Evolutionary conservation across 2,113 vertebrate species (phyloP), one percentile per base, ranked within the genome.

Genomic region (Pelodiscus sinensis): DNA sequence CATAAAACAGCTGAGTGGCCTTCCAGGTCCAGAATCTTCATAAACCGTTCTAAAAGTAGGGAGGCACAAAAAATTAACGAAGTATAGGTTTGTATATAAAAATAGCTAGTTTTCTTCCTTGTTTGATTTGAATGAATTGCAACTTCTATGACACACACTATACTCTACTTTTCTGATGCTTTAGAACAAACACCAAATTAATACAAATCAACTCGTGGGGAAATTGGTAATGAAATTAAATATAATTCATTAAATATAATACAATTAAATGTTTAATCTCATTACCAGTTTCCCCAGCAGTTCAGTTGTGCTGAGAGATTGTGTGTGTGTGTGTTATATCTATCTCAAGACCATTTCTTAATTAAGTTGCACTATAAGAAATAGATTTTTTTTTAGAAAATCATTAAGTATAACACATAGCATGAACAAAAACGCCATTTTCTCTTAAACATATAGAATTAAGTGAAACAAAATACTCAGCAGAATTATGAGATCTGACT

Each of bases 1-100:
- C 96, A 99, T 98, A 95, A 99, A 99, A 91, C 99, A 99, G 97
- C 99, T 99, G 85, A 98, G 98, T 0, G 98, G 98, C 98, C 98
- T 95, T 2, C 98, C 98, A 0, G 98, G 98, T 24, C 98, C 98
- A 0, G 98, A 98, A n/a, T 99, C 99, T 95, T 99, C 99, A 95
- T 98, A 99, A 65, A 99, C 98, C 1, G 99, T 98, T 94, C 99
- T 99, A 96, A 91, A 96, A 97, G 93, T 24, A 88, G 89, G 84
- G 89, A 93, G 84, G 90, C 85, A 88, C 93, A 83, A 6, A 24
- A 81, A 90, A 90, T 95, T 96, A 60, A 90, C 86, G 83, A 60
- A 93, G 83, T 90, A 71, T 18, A 44, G 12, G 62, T 85, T 68
- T 50, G 86, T 94, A 92, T 83, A 90, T 31, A 87, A 90, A 91